These are phyloP conservation scores for Carollia perspicillata DNA, from an alignment of 2,113 vertebrate genomes.

Conservation along the genomic window DNA sequence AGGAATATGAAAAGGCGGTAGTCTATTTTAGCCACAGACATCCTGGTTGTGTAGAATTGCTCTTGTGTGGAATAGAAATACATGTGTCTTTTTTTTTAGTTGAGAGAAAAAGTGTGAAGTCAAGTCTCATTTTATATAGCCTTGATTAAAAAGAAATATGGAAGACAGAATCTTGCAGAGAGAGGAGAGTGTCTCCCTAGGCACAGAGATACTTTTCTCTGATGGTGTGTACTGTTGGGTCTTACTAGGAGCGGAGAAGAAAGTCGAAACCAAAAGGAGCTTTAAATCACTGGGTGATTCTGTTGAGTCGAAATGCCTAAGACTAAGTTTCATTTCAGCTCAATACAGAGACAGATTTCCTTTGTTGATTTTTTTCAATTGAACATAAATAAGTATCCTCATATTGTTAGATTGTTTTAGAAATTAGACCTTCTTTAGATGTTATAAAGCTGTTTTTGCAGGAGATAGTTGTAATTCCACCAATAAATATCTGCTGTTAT, in stretches of 20 bases:
- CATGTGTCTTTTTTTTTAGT: neutral
- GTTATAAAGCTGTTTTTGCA: conserved; percentile 18
- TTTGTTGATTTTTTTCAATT: neutral
- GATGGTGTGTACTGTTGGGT: neutral
- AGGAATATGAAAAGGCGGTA: neutral
- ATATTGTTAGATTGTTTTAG: neutral
- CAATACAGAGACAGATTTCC: neutral
- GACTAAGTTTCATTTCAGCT: conserved; percentile 1
- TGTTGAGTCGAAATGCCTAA: neutral
- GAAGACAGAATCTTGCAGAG: neutral
- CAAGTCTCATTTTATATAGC: neutral
- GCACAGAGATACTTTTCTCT: neutral
- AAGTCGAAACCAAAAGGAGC: conserved; percentile 22
- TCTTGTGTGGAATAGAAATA: neutral
- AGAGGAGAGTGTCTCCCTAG: neutral
- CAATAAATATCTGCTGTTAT: conserved; percentile 49
- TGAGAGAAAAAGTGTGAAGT: neutral
- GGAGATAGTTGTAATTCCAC: conserved; percentile 1
- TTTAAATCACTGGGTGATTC: neutral
- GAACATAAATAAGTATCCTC: neutral
- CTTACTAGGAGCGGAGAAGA: conserved; percentile 4
- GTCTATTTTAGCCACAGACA: neutral
- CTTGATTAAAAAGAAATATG: neutral
- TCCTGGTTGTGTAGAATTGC: conserved; percentile 1
- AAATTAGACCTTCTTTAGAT: neutral